Conservation (phyloP, 2,797 vertebrate genomes). For the Crocidura indochinensis region DNA sequence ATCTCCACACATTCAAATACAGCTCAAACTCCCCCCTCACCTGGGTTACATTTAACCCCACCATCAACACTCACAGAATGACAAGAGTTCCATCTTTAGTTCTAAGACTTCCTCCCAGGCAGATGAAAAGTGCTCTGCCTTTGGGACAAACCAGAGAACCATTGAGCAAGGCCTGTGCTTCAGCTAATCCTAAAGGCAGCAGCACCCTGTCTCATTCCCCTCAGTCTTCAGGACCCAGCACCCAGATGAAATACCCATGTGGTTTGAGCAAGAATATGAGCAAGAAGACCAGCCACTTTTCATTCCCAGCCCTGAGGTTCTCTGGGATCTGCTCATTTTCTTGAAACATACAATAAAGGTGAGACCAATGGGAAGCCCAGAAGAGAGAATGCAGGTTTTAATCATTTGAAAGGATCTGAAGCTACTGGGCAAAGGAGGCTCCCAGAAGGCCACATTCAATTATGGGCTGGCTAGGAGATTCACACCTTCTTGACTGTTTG, state of each 20-base stretch:
- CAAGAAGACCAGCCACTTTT: neutral
- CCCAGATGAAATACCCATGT: neutral
- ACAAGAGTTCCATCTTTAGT: neutral
- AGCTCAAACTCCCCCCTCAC: neutral
- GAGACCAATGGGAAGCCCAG: neutral
- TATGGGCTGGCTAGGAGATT: neutral
- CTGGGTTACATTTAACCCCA: neutral
- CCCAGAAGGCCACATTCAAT: constrained; percentile 62
- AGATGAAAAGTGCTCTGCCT: neutral
- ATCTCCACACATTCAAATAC: neutral
- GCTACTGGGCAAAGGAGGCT: neutral
- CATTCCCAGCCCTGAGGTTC: neutral
- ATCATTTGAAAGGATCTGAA: neutral
- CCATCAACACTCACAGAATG: neutral
- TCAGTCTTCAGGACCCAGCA: neutral
- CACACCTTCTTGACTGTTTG: neutral
- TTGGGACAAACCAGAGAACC: no score
- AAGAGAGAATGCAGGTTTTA: neutral
- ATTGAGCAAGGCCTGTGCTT: no score
- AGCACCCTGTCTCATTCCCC: neutral
- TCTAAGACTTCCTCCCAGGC: neutral
- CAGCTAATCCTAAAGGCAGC: neutral
- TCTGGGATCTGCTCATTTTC: constrained; percentile 4
- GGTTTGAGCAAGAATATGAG: neutral
- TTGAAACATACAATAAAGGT: constrained; percentile 11